Evolutionary conservation across 2,888 invertebrate species (phyloP).

Genomic region (Trimorus sp.): DNA sequence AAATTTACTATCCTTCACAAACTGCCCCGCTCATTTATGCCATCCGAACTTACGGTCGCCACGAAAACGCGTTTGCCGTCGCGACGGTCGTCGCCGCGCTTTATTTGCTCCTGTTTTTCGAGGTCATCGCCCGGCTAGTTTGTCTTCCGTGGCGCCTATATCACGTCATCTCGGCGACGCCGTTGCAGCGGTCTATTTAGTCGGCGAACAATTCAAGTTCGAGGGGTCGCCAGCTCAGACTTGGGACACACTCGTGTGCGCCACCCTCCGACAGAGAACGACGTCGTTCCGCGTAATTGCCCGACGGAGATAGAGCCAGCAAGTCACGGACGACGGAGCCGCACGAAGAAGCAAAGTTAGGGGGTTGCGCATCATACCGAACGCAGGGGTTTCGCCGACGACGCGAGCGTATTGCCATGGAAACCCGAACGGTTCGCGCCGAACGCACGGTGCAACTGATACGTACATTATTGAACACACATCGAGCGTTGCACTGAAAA

Average conservation of each 20-base stretch:
- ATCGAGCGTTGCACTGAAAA: conserved; percentile 35
- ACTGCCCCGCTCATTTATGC: too few relatives aligned
- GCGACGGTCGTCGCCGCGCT: too few relatives aligned
- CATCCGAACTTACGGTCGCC: neutral
- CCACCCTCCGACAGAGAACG: conserved; percentile 12
- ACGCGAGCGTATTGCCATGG: conserved; percentile 63
- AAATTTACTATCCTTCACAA: too few relatives aligned
- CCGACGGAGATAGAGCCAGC: conserved; percentile 5
- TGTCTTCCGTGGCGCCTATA: conserved; percentile 26
- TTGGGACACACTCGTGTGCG: conserved; percentile 4
- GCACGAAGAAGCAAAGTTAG: conserved; percentile 44
- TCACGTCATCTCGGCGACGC: conserved; percentile 1
- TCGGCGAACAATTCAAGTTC: conserved; percentile 50
- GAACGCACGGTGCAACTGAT: conserved; percentile 36
- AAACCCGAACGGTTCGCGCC: conserved; percentile 55
- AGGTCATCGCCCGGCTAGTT: conserved; percentile 44
- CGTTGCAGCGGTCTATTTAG: conserved; percentile 35
- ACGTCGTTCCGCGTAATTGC: conserved; percentile 3
- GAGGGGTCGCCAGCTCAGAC: conserved; percentile 40
- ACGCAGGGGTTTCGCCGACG: conserved; percentile 54
- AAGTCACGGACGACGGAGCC: conserved; percentile 8
- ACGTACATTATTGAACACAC: conserved; percentile 20
- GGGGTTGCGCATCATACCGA: conserved; percentile 55
- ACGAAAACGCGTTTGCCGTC: too few relatives aligned
- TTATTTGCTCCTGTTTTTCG: neutral